phyloP scores from a whole-genome alignment of 2,888 invertebrate genomes.

The Apamea anceps region DNA sequence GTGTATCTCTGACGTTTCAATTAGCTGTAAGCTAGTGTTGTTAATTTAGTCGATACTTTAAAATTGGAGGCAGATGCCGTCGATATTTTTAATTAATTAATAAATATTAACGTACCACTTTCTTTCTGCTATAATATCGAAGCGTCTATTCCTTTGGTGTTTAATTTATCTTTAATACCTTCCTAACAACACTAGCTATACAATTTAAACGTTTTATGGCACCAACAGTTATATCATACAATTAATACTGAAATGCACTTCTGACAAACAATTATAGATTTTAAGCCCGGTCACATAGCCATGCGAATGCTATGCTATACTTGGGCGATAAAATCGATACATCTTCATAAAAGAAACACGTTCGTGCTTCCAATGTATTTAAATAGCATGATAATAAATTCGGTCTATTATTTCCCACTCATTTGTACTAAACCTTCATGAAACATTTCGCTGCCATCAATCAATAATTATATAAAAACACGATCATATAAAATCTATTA shows the following conservation, averaged over 20 bases:
- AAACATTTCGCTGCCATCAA: conserved; percentile 51
- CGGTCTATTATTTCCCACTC: conserved; percentile 6
- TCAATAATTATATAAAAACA: conserved; percentile 65
- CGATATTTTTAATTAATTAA: conserved; percentile 44
- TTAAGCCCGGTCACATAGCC: conserved; percentile 13
- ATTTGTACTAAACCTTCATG: conserved; percentile 53
- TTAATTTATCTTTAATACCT: neutral
- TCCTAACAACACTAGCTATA: conserved; percentile 35
- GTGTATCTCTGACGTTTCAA: conserved; percentile 22
- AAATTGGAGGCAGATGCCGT: conserved; percentile 4
- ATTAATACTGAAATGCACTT: conserved; percentile 60
- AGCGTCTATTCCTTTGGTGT: neutral
- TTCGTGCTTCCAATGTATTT: neutral
- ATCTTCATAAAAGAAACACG: conserved; percentile 24
- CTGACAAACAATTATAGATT: conserved; percentile 20
- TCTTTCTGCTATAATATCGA: conserved; percentile 46
- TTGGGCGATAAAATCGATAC: conserved; percentile 14
- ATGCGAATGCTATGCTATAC: conserved; percentile 19
- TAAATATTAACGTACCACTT: conserved; percentile 44
- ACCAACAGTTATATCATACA: conserved; percentile 50
- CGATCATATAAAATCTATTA: conserved; percentile 63
- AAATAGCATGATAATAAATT: conserved; percentile 5
- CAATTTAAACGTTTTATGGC: conserved; percentile 55
- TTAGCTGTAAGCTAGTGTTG: conserved; percentile 37
- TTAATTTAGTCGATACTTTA: conserved; percentile 4